Evolutionary conservation across 2,888 invertebrate species (phyloP).

Genomic region (Cyrtodaria siliqua): DNA sequence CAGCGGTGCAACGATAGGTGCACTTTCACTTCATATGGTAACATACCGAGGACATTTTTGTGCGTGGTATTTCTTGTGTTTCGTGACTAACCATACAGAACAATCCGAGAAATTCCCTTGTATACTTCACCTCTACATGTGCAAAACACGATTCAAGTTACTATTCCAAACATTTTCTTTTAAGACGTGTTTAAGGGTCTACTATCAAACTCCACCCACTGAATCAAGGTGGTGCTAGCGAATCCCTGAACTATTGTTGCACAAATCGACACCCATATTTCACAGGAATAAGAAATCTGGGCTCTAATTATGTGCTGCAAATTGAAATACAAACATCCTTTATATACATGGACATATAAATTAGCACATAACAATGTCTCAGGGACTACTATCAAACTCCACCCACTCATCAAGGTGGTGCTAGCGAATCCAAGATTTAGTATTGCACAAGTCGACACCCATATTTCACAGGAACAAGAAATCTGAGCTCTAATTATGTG

Average conservation of each 20-base stretch:
- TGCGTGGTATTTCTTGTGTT: too few species aligned
- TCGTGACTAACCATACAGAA: too few species aligned
- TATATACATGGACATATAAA: too few species aligned
- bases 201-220: constrained; percentile 80
- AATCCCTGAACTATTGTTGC: constrained; percentile 61
- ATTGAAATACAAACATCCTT: too few species aligned
- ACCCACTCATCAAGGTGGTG: constrained; percentile 65
- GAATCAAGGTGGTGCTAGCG: constrained; percentile 64
- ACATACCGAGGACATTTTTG: too few species aligned
- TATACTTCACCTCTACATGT: too few species aligned
- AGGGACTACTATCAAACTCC: constrained; percentile 82
- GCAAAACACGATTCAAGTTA: too few species aligned
- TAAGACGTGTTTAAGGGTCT: constrained; percentile 72
- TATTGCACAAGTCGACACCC: constrained; percentile 57
- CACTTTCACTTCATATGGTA: too few species aligned
- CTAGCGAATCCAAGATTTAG: constrained; percentile 62
- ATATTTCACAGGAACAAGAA: constrained; percentile 5
- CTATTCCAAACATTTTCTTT: too few species aligned
- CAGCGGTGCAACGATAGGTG: too few species aligned
- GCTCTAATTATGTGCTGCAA: constrained; percentile 10
- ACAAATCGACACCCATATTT: constrained; percentile 36
- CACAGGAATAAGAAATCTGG: constrained; percentile 5
- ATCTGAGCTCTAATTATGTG: constrained; percentile 11
- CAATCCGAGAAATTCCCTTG: too few species aligned
- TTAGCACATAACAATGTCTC: constrained; percentile 32